Conservation (phyloP, 2,888 invertebrate genomes). For the Mimas tiliae region DNA sequence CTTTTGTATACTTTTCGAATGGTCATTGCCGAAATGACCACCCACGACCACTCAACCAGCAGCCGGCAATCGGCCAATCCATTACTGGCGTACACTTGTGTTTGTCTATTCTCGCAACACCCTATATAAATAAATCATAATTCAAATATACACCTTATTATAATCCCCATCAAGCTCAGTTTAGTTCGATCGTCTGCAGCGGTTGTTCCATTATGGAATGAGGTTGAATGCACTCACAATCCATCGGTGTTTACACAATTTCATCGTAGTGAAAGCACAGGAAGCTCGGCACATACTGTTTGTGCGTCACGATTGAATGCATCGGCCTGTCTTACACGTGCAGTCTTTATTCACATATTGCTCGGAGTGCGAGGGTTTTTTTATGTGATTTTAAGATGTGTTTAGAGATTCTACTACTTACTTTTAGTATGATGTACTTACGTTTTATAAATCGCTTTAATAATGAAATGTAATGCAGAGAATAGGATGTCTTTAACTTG, state of each 20-base stretch:
- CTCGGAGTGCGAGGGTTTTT: neutral
- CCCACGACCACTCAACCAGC: slow-evolving; percentile 62
- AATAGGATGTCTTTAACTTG: too few relatives aligned
- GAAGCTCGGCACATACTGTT: slow-evolving; percentile 69
- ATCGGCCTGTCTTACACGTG: slow-evolving; percentile 28
- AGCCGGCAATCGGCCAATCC: slow-evolving; percentile 69
- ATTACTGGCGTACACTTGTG: slow-evolving; percentile 63
- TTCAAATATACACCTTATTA: slow-evolving; percentile 25
- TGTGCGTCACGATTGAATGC: slow-evolving; percentile 67
- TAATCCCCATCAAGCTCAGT: rapidly evolving
- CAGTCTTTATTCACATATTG: slow-evolving; percentile 15
- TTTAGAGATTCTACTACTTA: neutral
- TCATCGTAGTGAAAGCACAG: slow-evolving; percentile 69
- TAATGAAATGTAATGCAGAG: too few relatives aligned
- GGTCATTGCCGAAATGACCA: slow-evolving; percentile 63
- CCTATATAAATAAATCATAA: slow-evolving; percentile 31
- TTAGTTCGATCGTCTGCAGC: slow-evolving; percentile 23
- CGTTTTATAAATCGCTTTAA: neutral
- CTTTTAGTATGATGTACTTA: neutral
- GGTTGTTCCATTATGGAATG: slow-evolving; percentile 31
- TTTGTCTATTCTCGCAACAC: slow-evolving; percentile 37
- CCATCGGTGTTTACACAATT: slow-evolving; percentile 64
- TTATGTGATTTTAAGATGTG: neutral
- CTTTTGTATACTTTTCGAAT: slow-evolving; percentile 58
- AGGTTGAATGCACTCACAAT: slow-evolving; percentile 52